These are phyloP conservation scores for Atta texana DNA, from an alignment of 1,140 invertebrate species.

Conservation along the genomic window DNA sequence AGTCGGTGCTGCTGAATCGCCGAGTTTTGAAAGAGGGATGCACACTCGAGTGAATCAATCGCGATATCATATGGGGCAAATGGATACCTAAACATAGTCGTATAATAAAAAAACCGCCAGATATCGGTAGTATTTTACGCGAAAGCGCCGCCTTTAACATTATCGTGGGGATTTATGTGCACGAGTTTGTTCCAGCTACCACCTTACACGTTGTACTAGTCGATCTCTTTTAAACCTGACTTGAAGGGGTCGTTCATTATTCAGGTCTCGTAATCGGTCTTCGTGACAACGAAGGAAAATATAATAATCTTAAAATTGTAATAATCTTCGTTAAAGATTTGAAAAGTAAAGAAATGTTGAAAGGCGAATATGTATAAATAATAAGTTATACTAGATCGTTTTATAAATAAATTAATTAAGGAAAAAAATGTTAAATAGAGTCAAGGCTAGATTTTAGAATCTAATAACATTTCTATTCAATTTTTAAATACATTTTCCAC, in stretches of 20 bases:
- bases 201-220: not conserved
- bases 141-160: constrained; percentile 35
- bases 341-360: too few relatives aligned
- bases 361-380: too few relatives aligned
- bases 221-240: not conserved
- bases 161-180: constrained; percentile 66
- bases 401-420: too few relatives aligned
- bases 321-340: not conserved
- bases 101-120: constrained; percentile 63
- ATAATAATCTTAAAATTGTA: not conserved
- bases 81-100: constrained; percentile 5
- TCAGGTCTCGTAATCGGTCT: constrained; percentile 41
- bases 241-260: constrained; percentile 45
- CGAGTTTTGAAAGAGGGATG: constrained; percentile 3
- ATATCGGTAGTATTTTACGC: constrained; percentile 64
- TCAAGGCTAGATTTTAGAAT: too few relatives aligned
- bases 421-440: too few relatives aligned
- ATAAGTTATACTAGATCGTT: too few relatives aligned
- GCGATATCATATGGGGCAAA: not conserved
- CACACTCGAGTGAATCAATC: constrained; percentile 37
- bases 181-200: not conserved
- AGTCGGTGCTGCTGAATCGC: not conserved
- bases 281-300: constrained; percentile 1
- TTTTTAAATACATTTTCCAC: too few relatives aligned
- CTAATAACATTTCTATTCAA: too few relatives aligned